These are phyloP conservation scores for Eriosoma lanigerum DNA, from an alignment of 1,140 invertebrate genomes.

Conservation along the genomic window DNA sequence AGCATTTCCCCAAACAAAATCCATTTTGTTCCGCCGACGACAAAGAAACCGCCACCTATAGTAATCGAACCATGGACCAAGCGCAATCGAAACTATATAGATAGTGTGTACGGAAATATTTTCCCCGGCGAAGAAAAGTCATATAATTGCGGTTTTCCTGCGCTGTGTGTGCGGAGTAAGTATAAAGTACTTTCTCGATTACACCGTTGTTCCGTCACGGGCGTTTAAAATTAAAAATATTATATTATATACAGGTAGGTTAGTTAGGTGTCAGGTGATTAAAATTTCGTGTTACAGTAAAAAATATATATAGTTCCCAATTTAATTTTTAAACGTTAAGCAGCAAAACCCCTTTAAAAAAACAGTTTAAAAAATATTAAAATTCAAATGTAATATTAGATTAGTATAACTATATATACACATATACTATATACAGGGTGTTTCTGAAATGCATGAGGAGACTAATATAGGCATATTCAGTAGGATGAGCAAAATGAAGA, in stretches of 20 bases:
- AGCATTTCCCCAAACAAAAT: neutral
- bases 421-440: too few species aligned
- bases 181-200: constrained; percentile 36
- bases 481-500: too few species aligned
- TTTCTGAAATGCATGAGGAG: too few species aligned
- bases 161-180: neutral
- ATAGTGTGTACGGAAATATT: neutral
- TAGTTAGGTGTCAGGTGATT: too few species aligned
- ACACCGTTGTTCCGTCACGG: constrained; percentile 42
- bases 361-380: too few species aligned
- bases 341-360: too few species aligned
- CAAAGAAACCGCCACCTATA: neutral
- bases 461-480: too few species aligned
- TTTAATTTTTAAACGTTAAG: too few species aligned
- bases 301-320: too few species aligned
- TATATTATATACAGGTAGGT: neutral
- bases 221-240: constrained; percentile 23
- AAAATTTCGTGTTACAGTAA: too few species aligned
- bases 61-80: neutral
- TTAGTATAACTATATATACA: too few species aligned
- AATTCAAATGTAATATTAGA: too few species aligned
- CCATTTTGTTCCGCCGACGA: constrained; percentile 14
- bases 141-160: constrained; percentile 41
- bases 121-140: constrained; percentile 28
- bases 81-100: constrained; percentile 2